Conservation (phyloP, 2,797 vertebrate genomes). For the Propithecus perrieri region DNA sequence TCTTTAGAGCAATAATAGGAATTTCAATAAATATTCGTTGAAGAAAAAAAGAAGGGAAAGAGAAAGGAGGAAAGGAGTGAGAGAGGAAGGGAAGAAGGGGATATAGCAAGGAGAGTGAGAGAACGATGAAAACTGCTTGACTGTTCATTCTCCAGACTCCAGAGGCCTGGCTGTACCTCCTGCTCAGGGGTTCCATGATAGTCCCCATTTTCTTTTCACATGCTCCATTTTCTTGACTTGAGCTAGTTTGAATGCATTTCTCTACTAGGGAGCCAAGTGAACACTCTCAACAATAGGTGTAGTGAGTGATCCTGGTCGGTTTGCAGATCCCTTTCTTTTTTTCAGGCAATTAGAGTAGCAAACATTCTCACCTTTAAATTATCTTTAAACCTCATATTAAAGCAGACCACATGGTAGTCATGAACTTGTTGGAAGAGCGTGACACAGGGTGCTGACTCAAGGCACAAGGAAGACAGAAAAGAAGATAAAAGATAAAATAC, state of each 20-base stretch:
- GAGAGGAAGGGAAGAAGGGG: too few relatives aligned
- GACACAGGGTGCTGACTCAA: background rate
- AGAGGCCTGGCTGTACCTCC: rapidly evolving
- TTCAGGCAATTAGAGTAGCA: background rate
- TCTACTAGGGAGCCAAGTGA: background rate
- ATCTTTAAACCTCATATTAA: background rate
- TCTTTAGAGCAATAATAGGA: background rate
- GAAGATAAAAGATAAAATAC: background rate
- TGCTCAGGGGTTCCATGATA: background rate
- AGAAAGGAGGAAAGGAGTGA: background rate
- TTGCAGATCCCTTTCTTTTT: background rate
- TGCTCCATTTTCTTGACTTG: background rate
- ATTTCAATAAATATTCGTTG: background rate
- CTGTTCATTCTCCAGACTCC: background rate
- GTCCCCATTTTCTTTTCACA: background rate
- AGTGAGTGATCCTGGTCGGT: background rate
- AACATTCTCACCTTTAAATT: background rate
- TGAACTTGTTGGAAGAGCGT: background rate
- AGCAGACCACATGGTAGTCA: background rate
- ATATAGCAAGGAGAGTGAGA: background rate
- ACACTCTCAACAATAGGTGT: background rate
- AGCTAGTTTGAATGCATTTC: background rate
- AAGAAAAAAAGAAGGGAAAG: background rate
- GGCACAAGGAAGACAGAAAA: background rate
- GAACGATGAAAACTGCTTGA: background rate